Evolutionary conservation across 2,888 invertebrate genomes (phyloP).

Genomic region (Diadromus collaris): DNA sequence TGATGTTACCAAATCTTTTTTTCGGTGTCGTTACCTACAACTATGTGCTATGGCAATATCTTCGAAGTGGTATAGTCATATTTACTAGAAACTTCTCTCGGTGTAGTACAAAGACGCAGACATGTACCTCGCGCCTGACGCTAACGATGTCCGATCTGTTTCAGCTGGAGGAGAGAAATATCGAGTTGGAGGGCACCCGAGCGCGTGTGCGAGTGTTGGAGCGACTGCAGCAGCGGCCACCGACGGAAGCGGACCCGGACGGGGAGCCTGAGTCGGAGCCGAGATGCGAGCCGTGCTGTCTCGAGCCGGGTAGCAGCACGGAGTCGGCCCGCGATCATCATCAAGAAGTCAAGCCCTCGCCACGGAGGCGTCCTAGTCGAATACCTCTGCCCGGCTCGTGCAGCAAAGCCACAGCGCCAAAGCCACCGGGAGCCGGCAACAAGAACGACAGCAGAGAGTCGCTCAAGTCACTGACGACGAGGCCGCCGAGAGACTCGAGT

Average conservation of each 20-base stretch:
- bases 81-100: too few relatives aligned
- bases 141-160: constrained; percentile 55
- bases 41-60: too few relatives aligned
- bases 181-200: constrained; percentile 91
- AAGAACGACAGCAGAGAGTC: constrained; percentile 75
- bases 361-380: constrained; percentile 84
- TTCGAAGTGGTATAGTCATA: too few relatives aligned
- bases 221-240: constrained; percentile 80
- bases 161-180: constrained; percentile 91
- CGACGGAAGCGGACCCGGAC: constrained; percentile 79
- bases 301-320: constrained; percentile 84
- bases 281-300: constrained; percentile 77
- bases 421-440: constrained; percentile 80
- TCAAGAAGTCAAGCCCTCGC: constrained; percentile 77
- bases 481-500: constrained; percentile 75
- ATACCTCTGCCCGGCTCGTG: constrained; percentile 84
- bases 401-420: constrained; percentile 83
- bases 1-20: too few relatives aligned
- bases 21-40: too few relatives aligned
- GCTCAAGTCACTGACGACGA: constrained; percentile 74
- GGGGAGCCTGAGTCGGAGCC: constrained; percentile 78
- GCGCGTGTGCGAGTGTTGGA: constrained; percentile 89
- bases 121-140: neutral
- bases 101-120: neutral
- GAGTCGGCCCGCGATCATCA: constrained; percentile 85